Evolutionary conservation across 1,140 invertebrate genomes (phyloP), one percentile per base, ranked within the genome.

Genomic region (Marisa cornuarietis): DNA sequence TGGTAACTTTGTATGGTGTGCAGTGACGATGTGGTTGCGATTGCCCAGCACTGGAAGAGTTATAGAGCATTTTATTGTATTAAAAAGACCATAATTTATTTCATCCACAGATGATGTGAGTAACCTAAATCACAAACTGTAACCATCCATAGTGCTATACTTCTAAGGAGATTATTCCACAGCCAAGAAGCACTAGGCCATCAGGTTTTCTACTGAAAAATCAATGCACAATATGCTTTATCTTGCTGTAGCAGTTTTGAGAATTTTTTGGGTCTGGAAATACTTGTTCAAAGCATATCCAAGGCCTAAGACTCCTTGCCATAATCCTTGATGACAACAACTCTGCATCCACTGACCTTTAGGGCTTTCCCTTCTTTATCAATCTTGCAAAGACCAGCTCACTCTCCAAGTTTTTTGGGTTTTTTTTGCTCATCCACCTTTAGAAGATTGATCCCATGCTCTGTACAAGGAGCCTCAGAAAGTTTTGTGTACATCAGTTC

Each of bases 321-420:
- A 90, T 95, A 99, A 92, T 99, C 90, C 87, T 88, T 90, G 90
- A 99, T 96, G 68, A 99, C 98, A 78, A 99, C 97, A 91, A 98
- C 99, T 2, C 97, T 98, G 92, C 98, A 99, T 65, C 97, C 97
- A 87, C 99, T 98, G 84, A 99, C 97, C 93, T 99, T 99, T 82
- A 98, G 94, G 69, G 99, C 97, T 92, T 99, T 99, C 82, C 98
- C 98, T 85, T 98, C 96, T 88, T 96, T 98, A 92, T 99, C 99
- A 88, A 99, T 98, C 93, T 99, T 99, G 92, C 99, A 99, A 61
- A 99, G 93, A 83, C 98, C 99, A 82, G 97, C 95, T 97, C 98
- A 99, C 94, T 99, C 98, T 58, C 98, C 98, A 31, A 99, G 94
- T 90, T 98, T 98, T 91, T 99, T n/a, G n/a, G n/a, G n/a, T n/a